A percentile compares a stretch with the other conserved stretches of the same genome.
Conservation (phyloP, 2,888 invertebrate genomes). For the Acleris holmiana region DNA sequence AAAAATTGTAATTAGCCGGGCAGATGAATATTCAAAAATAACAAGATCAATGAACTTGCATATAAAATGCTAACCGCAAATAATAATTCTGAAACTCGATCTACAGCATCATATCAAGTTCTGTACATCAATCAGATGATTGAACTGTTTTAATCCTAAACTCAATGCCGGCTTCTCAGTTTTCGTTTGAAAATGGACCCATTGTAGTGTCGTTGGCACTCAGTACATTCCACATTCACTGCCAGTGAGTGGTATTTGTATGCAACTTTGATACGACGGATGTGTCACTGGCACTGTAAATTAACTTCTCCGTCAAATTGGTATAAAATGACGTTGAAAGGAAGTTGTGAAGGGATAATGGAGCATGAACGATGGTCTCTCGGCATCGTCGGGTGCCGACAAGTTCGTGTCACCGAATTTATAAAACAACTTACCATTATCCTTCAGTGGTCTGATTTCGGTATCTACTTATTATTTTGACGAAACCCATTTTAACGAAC, state of each 20-base stretch:
- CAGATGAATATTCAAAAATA: too few relatives aligned
- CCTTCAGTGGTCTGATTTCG: too few relatives aligned
- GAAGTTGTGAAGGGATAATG: conserved; percentile 76
- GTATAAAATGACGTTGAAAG: conserved; percentile 54
- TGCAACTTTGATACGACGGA: too few relatives aligned
- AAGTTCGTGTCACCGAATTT: conserved; percentile 49
- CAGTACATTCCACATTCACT: too few relatives aligned
- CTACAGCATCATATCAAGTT: conserved; percentile 24
- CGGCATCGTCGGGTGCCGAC: conserved; percentile 67
- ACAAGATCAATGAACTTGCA: background rate
- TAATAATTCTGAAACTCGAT: background rate
- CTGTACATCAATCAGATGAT: conserved; percentile 29
- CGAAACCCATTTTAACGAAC: too few relatives aligned
- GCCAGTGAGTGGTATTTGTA: too few relatives aligned
- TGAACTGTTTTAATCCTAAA: conserved; percentile 33
- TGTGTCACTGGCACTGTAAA: too few relatives aligned
- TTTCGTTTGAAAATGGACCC: background rate
- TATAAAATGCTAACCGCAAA: background rate
- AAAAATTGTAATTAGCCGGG: too few relatives aligned
- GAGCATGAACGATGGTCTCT: conserved; percentile 77
- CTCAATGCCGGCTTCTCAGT: too few relatives aligned
- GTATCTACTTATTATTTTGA: too few relatives aligned
- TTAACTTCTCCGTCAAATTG: conserved; percentile 25
- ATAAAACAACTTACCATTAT: background rate
- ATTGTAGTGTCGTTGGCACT: background rate